A percentile compares a stretch with the other conserved stretches of the same genome.
Evolutionary conservation across 2,888 invertebrate genomes (phyloP).

Genomic region (Pardosa pseudoannulata): DNA sequence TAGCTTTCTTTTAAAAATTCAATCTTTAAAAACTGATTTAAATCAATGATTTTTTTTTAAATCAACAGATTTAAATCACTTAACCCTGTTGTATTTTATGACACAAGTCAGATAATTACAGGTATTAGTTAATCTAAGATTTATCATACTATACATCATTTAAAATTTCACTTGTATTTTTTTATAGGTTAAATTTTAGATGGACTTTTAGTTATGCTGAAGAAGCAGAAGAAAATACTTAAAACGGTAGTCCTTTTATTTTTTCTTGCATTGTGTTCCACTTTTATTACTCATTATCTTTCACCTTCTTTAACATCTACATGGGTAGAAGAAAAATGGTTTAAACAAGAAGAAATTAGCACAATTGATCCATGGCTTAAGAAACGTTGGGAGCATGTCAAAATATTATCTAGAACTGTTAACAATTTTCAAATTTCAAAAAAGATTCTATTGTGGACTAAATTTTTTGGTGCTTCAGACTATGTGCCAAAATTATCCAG

Average conservation of each 20-base stretch:
- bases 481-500: conserved; percentile 65
- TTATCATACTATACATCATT: no score
- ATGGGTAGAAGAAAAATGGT: conserved; percentile 2
- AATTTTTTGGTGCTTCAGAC: conserved; percentile 71
- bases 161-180: no score
- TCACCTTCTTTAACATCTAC: neutral
- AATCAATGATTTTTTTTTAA: no score
- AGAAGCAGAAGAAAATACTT: neutral
- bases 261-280: neutral
- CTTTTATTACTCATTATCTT: conserved; percentile 3
- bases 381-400: conserved; percentile 57
- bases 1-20: no score
- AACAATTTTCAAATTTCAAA: conserved; percentile 34
- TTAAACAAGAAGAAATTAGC: conserved; percentile 13
- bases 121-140: no score
- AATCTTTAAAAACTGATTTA: no score
- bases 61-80: no score
- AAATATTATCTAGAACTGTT: conserved; percentile 27
- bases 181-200: no score
- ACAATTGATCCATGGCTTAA: conserved; percentile 52
- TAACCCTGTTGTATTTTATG: no score
- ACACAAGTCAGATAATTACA: no score
- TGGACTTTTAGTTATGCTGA: neutral
- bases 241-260: neutral
- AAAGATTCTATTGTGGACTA: conserved; percentile 74